Conservation (phyloP, 2,888 invertebrate genomes). For the Cataglyphis rosenhaueri region DNA sequence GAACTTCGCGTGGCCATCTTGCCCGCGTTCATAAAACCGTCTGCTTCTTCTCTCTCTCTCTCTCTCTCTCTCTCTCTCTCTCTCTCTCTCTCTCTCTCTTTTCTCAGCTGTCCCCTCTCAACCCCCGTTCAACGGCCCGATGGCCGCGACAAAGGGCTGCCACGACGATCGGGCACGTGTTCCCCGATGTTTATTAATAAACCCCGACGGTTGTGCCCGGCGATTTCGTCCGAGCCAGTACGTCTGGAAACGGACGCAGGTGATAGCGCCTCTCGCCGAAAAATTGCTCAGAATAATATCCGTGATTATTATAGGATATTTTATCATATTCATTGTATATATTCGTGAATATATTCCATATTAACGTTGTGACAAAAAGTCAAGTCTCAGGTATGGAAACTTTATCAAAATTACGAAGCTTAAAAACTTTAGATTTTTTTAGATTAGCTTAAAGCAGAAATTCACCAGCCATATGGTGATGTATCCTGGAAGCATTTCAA, state of each 20-base stretch:
- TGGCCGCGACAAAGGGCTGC: conserved; percentile 78
- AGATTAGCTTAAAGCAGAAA: background rate
- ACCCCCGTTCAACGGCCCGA: conserved; percentile 65
- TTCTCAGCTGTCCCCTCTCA: conserved; percentile 59
- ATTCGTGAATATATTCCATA: background rate
- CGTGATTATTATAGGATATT: background rate
- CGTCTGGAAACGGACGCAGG: conserved; percentile 72
- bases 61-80: background rate
- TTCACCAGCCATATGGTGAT: background rate
- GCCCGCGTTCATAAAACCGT: conserved; percentile 68
- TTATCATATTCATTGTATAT: background rate
- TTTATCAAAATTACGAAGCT: background rate
- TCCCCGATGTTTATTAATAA: conserved; percentile 84
- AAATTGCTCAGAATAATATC: conserved; percentile 20
- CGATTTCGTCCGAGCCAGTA: conserved; percentile 76
- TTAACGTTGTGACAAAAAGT: background rate
- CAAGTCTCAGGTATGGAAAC: background rate
- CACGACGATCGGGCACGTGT: conserved; percentile 78
- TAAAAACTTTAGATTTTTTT: background rate
- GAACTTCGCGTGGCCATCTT: conserved; percentile 58
- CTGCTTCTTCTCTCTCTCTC: conserved; percentile 62
- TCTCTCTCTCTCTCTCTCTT: background rate
- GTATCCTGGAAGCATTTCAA: background rate
- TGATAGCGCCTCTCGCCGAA: conserved; percentile 57
- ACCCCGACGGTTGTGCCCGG: conserved; percentile 78